phyloP scores from a whole-genome alignment of 1,140 invertebrate genomes.

The Ceratoteleas bidentatus region DNA sequence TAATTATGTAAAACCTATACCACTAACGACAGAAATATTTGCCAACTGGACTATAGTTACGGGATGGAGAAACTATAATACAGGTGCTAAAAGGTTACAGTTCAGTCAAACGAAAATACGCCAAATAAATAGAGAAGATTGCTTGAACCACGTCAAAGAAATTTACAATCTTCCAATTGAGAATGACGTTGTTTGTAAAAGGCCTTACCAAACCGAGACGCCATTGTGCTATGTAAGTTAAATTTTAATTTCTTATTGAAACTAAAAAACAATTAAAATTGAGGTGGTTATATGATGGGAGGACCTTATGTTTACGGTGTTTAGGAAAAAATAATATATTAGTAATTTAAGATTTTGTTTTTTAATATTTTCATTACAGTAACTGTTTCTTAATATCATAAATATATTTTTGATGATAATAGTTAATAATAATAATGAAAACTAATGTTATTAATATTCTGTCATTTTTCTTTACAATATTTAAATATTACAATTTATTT shows the following conservation, averaged over 20 bases:
- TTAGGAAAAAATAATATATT: too few relatives aligned
- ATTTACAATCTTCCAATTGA: background rate
- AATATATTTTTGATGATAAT: too few relatives aligned
- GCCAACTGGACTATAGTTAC: background rate
- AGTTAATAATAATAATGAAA: too few relatives aligned
- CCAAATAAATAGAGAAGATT: slow-evolving; percentile 1
- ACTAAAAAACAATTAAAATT: too few relatives aligned
- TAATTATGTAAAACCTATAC: background rate
- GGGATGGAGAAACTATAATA: background rate
- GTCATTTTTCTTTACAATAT: too few relatives aligned
- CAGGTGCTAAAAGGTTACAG: background rate
- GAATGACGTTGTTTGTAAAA: slow-evolving; percentile 8
- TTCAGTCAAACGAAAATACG: background rate
- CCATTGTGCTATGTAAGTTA: slow-evolving; percentile 14
- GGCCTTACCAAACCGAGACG: slow-evolving; percentile 2
- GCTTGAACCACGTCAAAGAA: background rate
- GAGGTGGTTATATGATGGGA: too few relatives aligned
- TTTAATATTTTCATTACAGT: too few relatives aligned
- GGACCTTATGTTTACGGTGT: too few relatives aligned
- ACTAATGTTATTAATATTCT: too few relatives aligned
- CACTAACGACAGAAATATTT: background rate
- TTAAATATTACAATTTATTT: too few relatives aligned
- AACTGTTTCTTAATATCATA: too few relatives aligned
- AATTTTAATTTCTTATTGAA: background rate
- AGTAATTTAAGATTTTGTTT: too few relatives aligned